phyloP scores from a whole-genome alignment of 2,797 vertebrate species.

The Notoglanidium macrostoma region DNA sequence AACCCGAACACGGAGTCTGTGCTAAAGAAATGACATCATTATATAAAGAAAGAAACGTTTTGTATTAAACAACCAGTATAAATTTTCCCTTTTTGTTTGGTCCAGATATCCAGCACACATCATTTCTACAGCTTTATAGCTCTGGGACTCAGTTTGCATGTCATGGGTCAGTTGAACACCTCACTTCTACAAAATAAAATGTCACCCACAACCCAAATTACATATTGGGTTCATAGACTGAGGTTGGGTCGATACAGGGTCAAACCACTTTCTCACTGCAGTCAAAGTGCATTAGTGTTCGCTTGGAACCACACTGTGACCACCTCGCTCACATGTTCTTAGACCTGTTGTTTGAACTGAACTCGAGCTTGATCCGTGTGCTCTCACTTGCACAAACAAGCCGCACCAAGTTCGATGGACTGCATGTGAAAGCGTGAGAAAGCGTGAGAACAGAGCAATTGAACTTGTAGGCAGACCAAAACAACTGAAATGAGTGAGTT shows the following conservation, averaged over 20 bases:
- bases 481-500: background rate
- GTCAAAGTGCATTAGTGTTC: background rate
- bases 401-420: background rate
- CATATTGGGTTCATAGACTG: background rate
- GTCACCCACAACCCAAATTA: background rate
- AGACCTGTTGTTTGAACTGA: background rate
- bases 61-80: background rate
- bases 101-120: background rate
- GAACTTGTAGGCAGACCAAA: background rate
- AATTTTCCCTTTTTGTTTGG: background rate
- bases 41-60: background rate
- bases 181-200: background rate
- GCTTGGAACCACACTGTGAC: background rate
- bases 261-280: slow-evolving; percentile 2
- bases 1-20: background rate
- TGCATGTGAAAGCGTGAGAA: background rate
- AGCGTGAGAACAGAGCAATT: background rate
- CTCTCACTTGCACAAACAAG: background rate
- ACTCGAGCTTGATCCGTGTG: background rate
- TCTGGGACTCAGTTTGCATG: background rate
- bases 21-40: background rate
- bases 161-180: background rate
- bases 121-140: background rate
- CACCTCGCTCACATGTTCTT: background rate
- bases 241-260: background rate